A percentile compares a stretch with the other conserved stretches of the same genome.
These are phyloP conservation scores for Psix sp. DNA, from an alignment of 1,140 invertebrate species.

Conservation along the genomic window DNA sequence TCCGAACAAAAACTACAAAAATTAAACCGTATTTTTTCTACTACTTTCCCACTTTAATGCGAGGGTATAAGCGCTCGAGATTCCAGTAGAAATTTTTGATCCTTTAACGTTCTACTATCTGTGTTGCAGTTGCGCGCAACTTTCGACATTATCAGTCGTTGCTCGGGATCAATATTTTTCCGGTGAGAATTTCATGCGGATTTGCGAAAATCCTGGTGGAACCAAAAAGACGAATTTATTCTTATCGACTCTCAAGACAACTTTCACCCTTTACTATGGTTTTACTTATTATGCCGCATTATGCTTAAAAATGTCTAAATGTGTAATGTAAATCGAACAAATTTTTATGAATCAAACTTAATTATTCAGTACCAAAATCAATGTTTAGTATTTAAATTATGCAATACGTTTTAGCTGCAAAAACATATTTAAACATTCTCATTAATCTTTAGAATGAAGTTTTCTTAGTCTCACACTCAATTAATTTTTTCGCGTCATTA, in stretches of 20 bases:
- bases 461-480: too few relatives aligned
- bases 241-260: conserved; percentile 51
- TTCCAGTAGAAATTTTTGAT: conserved; percentile 55
- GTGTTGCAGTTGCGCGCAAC: conserved; percentile 55
- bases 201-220: conserved; percentile 53
- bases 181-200: conserved; percentile 56
- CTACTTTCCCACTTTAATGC: conserved; percentile 56
- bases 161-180: conserved; percentile 55
- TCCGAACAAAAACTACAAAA: too few relatives aligned
- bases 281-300: conserved; percentile 23
- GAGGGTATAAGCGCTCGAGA: conserved; percentile 55
- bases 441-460: too few relatives aligned
- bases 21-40: conserved; percentile 46
- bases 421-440: background rate
- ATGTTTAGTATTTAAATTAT: background rate
- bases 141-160: conserved; percentile 54
- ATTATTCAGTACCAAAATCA: too few relatives aligned
- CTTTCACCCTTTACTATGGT: conserved; percentile 32
- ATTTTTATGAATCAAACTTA: too few relatives aligned
- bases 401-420: too few relatives aligned
- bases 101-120: conserved; percentile 55
- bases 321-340: conserved; percentile 13
- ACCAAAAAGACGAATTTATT: conserved; percentile 55
- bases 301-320: too few relatives aligned
- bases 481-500: too few relatives aligned